Evolutionary conservation across 2,797 vertebrate species (phyloP).

Genomic region (Hippoglossus hippoglossus): DNA sequence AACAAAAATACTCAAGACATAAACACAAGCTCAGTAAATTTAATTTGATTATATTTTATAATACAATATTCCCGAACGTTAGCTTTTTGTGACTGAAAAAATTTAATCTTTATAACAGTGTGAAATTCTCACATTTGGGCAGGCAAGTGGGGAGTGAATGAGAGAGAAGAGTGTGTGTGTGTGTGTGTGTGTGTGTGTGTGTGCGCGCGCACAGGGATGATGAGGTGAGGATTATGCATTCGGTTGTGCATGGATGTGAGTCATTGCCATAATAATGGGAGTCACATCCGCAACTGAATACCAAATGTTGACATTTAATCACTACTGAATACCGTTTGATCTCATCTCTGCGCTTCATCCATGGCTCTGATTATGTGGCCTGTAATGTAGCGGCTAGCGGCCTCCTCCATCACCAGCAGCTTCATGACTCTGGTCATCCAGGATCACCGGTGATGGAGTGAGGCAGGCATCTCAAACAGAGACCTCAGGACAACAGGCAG

Average conservation of each 20-base stretch:
- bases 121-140: too few relatives aligned
- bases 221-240: background rate
- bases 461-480: background rate
- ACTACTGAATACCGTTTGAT: background rate
- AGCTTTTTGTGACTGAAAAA: background rate
- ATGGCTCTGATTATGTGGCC: background rate
- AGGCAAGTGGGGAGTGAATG: background rate
- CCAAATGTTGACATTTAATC: conserved; percentile 5
- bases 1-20: too few relatives aligned
- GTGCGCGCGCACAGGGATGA: background rate
- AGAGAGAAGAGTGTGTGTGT: background rate
- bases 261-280: background rate
- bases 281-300: background rate
- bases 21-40: too few relatives aligned
- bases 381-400: background rate
- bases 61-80: too few relatives aligned
- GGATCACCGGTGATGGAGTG: too few relatives aligned
- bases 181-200: background rate
- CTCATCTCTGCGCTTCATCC: background rate
- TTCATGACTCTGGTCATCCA: background rate
- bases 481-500: background rate
- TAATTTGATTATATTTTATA: too few relatives aligned
- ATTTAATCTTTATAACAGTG: too few relatives aligned
- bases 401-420: background rate
- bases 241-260: background rate